phyloP scores from a whole-genome alignment of 2,113 vertebrate species.

The Caretta caretta region DNA sequence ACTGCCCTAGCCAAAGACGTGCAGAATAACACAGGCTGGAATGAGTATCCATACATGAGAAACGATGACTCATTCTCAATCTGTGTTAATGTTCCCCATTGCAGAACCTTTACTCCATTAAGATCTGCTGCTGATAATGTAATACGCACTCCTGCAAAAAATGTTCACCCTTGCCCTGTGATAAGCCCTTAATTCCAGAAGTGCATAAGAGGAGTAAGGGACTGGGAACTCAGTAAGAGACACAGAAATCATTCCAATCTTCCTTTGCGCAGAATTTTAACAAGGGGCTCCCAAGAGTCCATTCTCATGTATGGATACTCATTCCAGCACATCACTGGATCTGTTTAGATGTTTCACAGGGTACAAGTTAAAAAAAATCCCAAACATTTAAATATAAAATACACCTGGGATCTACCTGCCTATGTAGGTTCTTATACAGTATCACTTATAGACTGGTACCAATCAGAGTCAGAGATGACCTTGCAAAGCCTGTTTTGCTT shows the following conservation, averaged over 20 bases:
- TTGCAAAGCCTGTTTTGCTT: not conserved
- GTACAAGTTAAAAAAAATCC: not conserved
- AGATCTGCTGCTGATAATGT: not conserved
- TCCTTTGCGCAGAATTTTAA: not conserved
- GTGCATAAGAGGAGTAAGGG: not conserved
- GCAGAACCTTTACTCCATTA: conserved; percentile 30
- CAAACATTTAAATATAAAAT: not conserved
- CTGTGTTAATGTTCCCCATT: conserved; percentile 27
- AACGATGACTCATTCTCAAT: conserved; percentile 9
- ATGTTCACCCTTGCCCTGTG: not conserved
- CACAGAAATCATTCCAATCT: conserved; percentile 18
- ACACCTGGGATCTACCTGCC: not conserved
- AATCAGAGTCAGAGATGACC: not conserved
- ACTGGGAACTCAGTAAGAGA: not conserved
- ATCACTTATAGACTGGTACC: not conserved
- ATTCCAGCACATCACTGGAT: not conserved
- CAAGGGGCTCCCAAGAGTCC: not conserved
- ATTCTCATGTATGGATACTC: too few relatives aligned
- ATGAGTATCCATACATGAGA: conserved; percentile 14
- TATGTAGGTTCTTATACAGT: not conserved
- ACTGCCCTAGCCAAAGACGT: conserved; percentile 38
- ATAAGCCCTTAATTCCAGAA: not conserved
- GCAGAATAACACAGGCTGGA: conserved; percentile 45
- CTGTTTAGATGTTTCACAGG: not conserved
- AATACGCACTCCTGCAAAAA: not conserved